phyloP scores from a whole-genome alignment of 2,888 invertebrate genomes.

The Drosophila fungiperda region DNA sequence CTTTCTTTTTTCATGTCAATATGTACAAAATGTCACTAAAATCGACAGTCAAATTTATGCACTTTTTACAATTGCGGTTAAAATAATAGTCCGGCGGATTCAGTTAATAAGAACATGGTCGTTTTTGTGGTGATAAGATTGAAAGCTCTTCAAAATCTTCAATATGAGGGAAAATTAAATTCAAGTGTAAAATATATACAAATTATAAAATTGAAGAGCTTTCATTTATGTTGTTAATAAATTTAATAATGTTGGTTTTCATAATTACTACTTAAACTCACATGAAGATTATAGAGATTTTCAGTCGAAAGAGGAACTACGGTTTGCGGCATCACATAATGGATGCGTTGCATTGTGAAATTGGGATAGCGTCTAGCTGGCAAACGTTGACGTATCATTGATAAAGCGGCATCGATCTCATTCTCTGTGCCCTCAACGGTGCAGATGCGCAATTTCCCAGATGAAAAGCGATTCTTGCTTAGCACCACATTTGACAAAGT shows the following conservation, averaged over 20 bases:
- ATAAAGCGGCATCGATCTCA: slow-evolving; percentile 93
- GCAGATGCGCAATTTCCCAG: slow-evolving; percentile 91
- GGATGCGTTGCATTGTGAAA: slow-evolving; percentile 88
- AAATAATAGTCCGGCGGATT: neutral
- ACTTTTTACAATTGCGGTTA: neutral
- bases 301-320: slow-evolving; percentile 84
- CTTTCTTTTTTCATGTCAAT: neutral
- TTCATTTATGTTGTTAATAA: no score
- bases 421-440: slow-evolving; percentile 91
- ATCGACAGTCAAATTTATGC: neutral
- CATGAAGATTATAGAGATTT: slow-evolving; percentile 85
- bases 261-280: slow-evolving; percentile 65
- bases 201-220: neutral
- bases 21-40: neutral
- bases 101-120: neutral
- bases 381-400: slow-evolving; percentile 93
- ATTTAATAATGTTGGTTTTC: no score
- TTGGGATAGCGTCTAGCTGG: slow-evolving; percentile 92
- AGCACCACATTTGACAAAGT: slow-evolving; percentile 92
- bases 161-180: neutral
- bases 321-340: slow-evolving; percentile 83
- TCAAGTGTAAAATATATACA: neutral
- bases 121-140: neutral
- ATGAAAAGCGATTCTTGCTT: slow-evolving; percentile 89
- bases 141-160: neutral